A percentile compares a stretch with the other conserved stretches of the same genome.
Evolutionary conservation across 1,140 invertebrate species (phyloP).

Genomic region (Theocolax elegans): DNA sequence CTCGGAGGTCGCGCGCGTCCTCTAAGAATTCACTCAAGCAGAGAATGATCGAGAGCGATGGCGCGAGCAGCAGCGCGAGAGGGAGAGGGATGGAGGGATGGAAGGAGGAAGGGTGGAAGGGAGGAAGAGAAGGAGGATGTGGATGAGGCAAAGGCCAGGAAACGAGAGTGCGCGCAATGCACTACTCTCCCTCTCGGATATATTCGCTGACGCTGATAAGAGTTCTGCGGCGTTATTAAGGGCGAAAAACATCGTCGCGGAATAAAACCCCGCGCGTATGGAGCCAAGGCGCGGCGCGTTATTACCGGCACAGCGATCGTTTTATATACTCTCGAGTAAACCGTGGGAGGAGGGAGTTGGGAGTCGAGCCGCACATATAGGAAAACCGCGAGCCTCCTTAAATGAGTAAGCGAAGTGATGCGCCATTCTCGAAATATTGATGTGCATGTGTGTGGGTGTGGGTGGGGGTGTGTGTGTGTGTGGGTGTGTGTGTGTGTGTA

Average conservation of each 20-base stretch:
- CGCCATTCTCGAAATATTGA: background rate
- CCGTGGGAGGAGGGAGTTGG: too few relatives aligned
- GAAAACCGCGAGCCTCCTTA: too few relatives aligned
- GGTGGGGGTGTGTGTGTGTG: too few relatives aligned
- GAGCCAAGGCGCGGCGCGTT: background rate
- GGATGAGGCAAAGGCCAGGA: too few relatives aligned
- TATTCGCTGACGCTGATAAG: background rate
- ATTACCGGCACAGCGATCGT: background rate
- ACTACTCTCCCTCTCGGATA: too few relatives aligned
- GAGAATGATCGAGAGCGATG: background rate
- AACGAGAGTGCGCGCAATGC: too few relatives aligned
- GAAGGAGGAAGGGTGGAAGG: too few relatives aligned
- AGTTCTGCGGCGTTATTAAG: background rate
- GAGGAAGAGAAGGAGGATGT: too few relatives aligned
- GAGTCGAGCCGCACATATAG: too few relatives aligned
- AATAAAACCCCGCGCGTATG: background rate
- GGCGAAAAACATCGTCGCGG: background rate
- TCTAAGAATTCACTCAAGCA: background rate
- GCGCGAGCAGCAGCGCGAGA: background rate
- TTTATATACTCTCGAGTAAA: conserved; percentile 7
- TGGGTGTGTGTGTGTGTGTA: too few relatives aligned
- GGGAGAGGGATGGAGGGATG: too few relatives aligned
- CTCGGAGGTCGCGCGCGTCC: background rate
- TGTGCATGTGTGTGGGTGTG: background rate
- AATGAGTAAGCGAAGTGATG: background rate